These are phyloP conservation scores for Rhagologus leucostigma DNA, from an alignment of 2,113 vertebrate species.

Conservation along the genomic window DNA sequence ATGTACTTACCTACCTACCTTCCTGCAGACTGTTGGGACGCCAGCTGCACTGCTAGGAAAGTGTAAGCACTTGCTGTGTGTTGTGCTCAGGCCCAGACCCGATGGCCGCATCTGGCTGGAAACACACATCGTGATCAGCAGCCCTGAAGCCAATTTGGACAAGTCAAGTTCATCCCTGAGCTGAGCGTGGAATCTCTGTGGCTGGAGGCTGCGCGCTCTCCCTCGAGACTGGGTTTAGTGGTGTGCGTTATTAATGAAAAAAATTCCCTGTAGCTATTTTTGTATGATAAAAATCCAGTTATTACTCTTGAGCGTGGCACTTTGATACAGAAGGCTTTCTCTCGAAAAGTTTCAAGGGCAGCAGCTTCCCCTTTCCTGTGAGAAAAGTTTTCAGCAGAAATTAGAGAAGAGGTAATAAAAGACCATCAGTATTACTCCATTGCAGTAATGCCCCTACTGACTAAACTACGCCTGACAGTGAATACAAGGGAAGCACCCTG, in stretches of 20 bases:
- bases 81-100: not conserved
- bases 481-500: not conserved
- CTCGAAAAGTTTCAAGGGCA: not conserved
- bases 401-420: not conserved
- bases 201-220: not conserved
- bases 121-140: rapidly evolving
- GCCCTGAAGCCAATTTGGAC: not conserved
- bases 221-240: not conserved
- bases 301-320: not conserved
- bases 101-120: not conserved
- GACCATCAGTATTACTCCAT: not conserved
- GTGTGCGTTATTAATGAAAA: not conserved
- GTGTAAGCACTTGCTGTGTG: not conserved
- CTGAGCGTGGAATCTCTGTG: not conserved
- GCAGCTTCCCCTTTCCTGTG: not conserved
- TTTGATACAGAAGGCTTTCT: not conserved
- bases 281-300: not conserved
- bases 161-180: not conserved
- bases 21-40: not conserved
- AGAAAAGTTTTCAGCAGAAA: not conserved
- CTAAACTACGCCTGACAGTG: rapidly evolving
- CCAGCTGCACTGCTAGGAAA: not conserved
- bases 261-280: not conserved
- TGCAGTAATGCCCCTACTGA: not conserved
- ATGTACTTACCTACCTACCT: not conserved